phyloP scores from a whole-genome alignment of 2,113 vertebrate genomes.

The Brachyhypopomus occidentalis region DNA sequence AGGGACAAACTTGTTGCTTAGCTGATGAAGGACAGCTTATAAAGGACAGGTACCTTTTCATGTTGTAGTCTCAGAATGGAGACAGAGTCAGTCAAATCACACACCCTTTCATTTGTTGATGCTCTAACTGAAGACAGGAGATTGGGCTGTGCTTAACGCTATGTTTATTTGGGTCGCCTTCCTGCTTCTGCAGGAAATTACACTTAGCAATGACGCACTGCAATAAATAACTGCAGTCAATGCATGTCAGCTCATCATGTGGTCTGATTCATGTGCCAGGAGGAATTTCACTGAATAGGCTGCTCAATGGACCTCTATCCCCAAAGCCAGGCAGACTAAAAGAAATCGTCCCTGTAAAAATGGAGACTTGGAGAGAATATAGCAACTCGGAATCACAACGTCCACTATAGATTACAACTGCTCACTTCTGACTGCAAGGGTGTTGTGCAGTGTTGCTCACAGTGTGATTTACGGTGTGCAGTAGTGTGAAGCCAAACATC shows the following conservation, averaged over 20 bases:
- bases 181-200: conserved; percentile 18
- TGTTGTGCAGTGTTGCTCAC: neutral
- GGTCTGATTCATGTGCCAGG: conserved; percentile 13
- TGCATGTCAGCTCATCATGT: conserved; percentile 1
- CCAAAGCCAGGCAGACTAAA: neutral
- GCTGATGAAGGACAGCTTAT: neutral
- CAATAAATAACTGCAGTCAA: conserved; percentile 21
- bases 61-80: neutral
- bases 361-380: neutral
- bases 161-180: neutral
- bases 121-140: neutral
- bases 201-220: neutral
- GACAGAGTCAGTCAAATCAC: conserved; percentile 6
- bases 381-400: neutral
- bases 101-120: conserved; percentile 9
- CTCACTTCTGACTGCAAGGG: neutral
- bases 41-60: too few species aligned
- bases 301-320: neutral
- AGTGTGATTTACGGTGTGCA: neutral
- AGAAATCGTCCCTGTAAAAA: neutral
- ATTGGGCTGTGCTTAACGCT: neutral
- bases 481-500: neutral
- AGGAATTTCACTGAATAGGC: conserved; percentile 10
- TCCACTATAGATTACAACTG: neutral
- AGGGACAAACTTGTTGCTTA: neutral